Conservation (phyloP, 92 coral and sea anemone species). For the Phenganax stokvisi region DNA sequence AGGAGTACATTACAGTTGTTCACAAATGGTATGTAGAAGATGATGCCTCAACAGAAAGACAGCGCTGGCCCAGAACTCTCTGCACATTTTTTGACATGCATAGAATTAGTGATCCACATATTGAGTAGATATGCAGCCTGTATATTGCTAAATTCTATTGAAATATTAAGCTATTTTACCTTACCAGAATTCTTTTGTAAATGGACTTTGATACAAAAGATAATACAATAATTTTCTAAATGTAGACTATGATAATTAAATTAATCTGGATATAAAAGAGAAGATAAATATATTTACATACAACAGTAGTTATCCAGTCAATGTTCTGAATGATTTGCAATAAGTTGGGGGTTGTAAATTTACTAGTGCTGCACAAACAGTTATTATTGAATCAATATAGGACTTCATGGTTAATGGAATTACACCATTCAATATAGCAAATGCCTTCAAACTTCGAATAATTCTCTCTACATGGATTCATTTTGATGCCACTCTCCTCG, state of each 20-base stretch:
- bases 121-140: not conserved
- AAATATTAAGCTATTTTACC: not conserved
- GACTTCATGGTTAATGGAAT: conserved; percentile 6
- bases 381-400: conserved; percentile 22
- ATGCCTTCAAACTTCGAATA: conserved; percentile 13
- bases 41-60: conserved; percentile 51
- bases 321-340: conserved; percentile 1
- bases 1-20: conserved; percentile 41
- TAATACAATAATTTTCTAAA: not conserved
- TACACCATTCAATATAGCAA: not conserved
- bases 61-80: conserved; percentile 3
- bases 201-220: not conserved
- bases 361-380: conserved; percentile 28
- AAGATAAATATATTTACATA: too few species aligned
- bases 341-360: conserved; percentile 22
- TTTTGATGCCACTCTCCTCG: conserved; percentile 41
- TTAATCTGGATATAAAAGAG: too few species aligned
- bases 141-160: not conserved
- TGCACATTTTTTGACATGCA: not conserved
- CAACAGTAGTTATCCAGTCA: too few species aligned
- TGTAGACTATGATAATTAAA: too few species aligned
- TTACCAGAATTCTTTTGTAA: not conserved
- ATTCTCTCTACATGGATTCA: conserved; percentile 25
- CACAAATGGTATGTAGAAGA: conserved; percentile 47
- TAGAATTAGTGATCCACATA: not conserved